Evolutionary conservation across 35 echinoderm and acorn worm species (phyloP).

Genomic region (Amphiura filiformis): DNA sequence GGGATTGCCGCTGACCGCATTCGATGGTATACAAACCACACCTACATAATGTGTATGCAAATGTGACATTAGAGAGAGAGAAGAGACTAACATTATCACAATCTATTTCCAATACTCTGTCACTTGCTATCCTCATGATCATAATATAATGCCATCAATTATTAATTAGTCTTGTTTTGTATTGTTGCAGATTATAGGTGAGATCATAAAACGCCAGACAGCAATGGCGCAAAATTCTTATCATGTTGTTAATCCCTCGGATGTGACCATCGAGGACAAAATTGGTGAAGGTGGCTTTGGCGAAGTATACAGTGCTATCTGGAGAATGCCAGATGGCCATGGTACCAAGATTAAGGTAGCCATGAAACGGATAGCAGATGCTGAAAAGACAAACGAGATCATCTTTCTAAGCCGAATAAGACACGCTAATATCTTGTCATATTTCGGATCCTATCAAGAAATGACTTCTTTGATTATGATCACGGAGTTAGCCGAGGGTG

Average conservation of each 20-base stretch:
- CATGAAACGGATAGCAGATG: neutral
- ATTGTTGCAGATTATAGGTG: no score
- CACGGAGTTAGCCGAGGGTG: neutral
- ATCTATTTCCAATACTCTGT: no score
- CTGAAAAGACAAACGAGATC: neutral
- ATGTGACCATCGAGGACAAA: neutral
- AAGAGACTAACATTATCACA: no score
- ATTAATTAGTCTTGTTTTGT: no score
- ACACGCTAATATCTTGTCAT: neutral
- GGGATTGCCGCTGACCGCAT: no score
- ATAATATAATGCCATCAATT: no score
- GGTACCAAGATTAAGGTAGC: neutral
- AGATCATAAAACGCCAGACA: no score
- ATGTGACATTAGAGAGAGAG: no score
- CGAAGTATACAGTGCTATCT: neutral
- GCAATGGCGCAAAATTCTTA: neutral
- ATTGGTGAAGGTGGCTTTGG: neutral
- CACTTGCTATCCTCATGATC: no score
- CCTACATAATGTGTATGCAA: no score
- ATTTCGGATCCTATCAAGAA: neutral
- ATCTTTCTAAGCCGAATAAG: neutral
- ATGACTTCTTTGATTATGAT: neutral
- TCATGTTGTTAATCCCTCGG: neutral
- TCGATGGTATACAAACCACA: no score
- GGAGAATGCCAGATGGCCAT: neutral